These are phyloP conservation scores for Tachysurus fulvidraco DNA, from an alignment of 2,113 vertebrate genomes.

Conservation along the genomic window DNA sequence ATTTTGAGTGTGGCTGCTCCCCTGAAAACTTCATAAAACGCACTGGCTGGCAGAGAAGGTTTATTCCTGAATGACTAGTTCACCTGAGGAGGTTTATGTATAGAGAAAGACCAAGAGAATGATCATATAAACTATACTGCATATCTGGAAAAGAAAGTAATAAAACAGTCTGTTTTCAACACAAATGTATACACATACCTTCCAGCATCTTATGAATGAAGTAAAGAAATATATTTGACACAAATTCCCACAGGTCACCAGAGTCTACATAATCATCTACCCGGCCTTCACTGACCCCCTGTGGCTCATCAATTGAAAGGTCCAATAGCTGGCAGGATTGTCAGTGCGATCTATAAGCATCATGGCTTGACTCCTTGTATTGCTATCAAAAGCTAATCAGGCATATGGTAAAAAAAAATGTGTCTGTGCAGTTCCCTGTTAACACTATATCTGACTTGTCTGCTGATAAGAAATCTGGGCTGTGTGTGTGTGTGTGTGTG, in stretches of 20 bases:
- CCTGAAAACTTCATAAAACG: slow-evolving; percentile 42
- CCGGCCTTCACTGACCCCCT: slow-evolving; percentile 41
- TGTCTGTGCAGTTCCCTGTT: background rate
- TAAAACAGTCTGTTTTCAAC: slow-evolving; percentile 6
- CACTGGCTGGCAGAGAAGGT: slow-evolving; percentile 23
- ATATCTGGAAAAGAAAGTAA: background rate
- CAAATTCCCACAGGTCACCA: slow-evolving; percentile 29
- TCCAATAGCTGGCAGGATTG: slow-evolving; percentile 40
- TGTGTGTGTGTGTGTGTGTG: background rate
- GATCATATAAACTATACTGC: background rate
- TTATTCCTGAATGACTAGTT: slow-evolving; percentile 43
- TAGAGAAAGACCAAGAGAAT: background rate
- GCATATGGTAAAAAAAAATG: background rate
- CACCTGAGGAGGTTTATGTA: slow-evolving; percentile 37
- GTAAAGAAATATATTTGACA: slow-evolving; percentile 33
- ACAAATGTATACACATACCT: slow-evolving; percentile 14
- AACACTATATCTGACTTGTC: background rate
- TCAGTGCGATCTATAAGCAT: slow-evolving; percentile 48
- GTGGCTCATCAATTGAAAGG: slow-evolving; percentile 48
- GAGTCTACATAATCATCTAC: slow-evolving; percentile 41
- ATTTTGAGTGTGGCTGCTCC: slow-evolving; percentile 32
- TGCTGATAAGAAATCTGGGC: background rate
- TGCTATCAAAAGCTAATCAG: slow-evolving; percentile 37
- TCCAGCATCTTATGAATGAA: background rate
- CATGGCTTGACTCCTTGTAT: slow-evolving; percentile 36